Evolutionary conservation across 35 echinoderm and acorn worm species (phyloP), one percentile per base, ranked within the genome.

Genomic region (Hemicentrotus pulcherrimus): DNA sequence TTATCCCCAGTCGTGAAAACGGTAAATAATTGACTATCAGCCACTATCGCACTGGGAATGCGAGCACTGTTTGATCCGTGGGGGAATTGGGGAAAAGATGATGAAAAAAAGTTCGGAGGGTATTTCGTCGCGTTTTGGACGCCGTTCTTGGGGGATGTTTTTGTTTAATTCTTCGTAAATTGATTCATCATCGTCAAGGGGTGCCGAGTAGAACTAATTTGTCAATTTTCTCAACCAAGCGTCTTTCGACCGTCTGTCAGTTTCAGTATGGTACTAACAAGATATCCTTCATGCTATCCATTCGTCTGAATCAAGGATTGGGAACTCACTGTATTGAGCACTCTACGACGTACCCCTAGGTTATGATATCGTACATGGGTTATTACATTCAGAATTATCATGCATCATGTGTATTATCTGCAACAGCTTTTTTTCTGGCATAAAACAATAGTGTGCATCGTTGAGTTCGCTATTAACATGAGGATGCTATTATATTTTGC

Each of bases 81-180:
- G n/a, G 91, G 46, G 91, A 31, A 93, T 58, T 12, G 91, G 91
- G 32, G 47, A 45, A 33, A 45, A 90, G 88, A 90, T 47, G 32
- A 47, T 18, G 88, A 30, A 47, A 33, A 24, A 90, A 90, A 78
- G 65, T 78, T 78, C 65, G 88, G 91, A 93, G 91, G 91, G 91
- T 93, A 93, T 93, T 93, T 93, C 46, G 48, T 46, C 91, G 91
- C 91, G 91, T 48, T 93, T 93, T 93, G 46, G 48, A 58, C 46
- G 91, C 91, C 91, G 48, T 93, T 93, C 91, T 93, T 47, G 46
- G 46, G 91, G 91, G 91, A 93, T 93, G 91, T 93, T 93, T 93
- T 47, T 93, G 91, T 93, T 93, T 93, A 93, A 93, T 93, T 93
- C 91, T 93, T 93, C 48, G 91, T 32, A 93, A 93, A 93, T 93